Conservation (phyloP, 2,888 invertebrate species). For the Cordilura impudica region DNA sequence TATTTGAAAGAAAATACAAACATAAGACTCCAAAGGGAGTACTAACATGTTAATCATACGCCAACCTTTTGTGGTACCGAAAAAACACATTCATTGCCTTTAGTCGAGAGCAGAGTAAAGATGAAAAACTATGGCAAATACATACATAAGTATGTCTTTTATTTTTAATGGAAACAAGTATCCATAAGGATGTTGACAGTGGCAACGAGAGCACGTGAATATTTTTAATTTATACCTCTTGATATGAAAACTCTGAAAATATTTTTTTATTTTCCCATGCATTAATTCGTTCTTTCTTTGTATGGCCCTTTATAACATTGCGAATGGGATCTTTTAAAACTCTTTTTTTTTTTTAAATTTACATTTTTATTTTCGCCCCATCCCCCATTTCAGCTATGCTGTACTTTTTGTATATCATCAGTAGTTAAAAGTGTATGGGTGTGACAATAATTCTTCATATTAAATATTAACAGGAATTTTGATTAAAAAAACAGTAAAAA, state of each 20-base stretch:
- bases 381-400: neutral
- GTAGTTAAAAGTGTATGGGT: slow-evolving; percentile 13
- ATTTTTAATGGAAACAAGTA: neutral
- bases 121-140: too few species aligned
- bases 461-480: slow-evolving; percentile 77
- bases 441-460: slow-evolving; percentile 69
- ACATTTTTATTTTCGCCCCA: neutral
- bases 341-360: neutral
- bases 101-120: neutral
- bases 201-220: neutral
- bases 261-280: too few species aligned
- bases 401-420: neutral
- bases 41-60: neutral
- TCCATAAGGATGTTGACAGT: neutral
- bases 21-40: neutral
- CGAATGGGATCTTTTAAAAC: neutral
- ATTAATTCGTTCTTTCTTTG: too few species aligned
- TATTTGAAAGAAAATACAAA: neutral
- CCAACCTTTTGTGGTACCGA: neutral
- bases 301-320: too few species aligned
- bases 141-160: neutral
- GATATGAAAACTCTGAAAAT: neutral
- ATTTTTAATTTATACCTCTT: neutral
- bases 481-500: slow-evolving; percentile 71
- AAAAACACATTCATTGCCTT: too few species aligned